phyloP scores from a whole-genome alignment of 2,888 invertebrate species.

The Eupeodes latifasciatus region DNA sequence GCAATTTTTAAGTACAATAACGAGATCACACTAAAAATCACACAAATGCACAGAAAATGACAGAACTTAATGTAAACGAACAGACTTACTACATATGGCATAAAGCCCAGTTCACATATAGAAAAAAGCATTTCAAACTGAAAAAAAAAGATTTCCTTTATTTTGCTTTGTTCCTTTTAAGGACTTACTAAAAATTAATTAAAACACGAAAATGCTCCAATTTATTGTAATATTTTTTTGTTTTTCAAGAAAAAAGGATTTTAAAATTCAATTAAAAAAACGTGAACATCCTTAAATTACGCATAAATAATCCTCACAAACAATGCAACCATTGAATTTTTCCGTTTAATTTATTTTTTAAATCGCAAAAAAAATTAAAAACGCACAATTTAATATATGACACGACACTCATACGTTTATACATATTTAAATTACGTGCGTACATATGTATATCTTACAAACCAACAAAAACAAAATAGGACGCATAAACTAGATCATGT shows the following conservation, averaged over 20 bases:
- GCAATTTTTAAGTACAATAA: too few relatives aligned
- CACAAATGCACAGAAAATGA: too few relatives aligned
- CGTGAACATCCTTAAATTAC: slow-evolving; percentile 20
- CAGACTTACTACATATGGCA: too few relatives aligned
- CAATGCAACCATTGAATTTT: slow-evolving; percentile 41
- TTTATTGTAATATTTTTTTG: background rate
- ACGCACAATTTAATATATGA: slow-evolving; percentile 20
- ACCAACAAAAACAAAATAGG: slow-evolving; percentile 4
- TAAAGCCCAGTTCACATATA: too few relatives aligned
- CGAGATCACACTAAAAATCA: too few relatives aligned
- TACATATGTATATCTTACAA: background rate
- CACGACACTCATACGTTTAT: background rate
- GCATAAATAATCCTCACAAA: slow-evolving; percentile 57
- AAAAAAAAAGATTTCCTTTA: too few relatives aligned
- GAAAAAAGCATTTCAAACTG: too few relatives aligned
- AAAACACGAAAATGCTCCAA: background rate
- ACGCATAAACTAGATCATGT: slow-evolving; percentile 66
- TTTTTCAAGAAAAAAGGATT: background rate
- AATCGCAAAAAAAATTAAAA: background rate
- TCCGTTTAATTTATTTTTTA: slow-evolving; percentile 5
- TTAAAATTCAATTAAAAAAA: background rate
- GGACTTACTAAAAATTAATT: background rate
- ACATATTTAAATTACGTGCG: background rate
- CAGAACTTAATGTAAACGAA: too few relatives aligned
- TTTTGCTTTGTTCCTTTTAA: too few relatives aligned